Evolutionary conservation across 2,113 vertebrate genomes (phyloP), one percentile per base, ranked within the genome.

Genomic region (western clawed frog (Xenopus tropicalis)): DNA sequence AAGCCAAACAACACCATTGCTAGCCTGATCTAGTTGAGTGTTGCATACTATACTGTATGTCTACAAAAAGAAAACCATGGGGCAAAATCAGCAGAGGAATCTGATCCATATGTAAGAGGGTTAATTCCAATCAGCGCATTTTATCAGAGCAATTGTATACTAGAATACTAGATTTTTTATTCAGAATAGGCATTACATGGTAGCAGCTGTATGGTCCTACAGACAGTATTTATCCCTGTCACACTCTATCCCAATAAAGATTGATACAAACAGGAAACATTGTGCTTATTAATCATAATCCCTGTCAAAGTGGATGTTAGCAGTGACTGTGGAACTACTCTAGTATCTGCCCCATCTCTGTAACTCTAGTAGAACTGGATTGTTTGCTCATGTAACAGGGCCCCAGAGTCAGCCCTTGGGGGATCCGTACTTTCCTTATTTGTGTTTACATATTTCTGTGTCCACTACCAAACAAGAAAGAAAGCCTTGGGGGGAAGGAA

Each of bases 241-340:
- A 78, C 66, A 14, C 57, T 69, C 78, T 44, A 67, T 66, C 74
- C 70, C 22, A 79, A 82, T 77, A 78, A 85, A 87, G 83, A 82
- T 77, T 72, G 72, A 77, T 79, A 71, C 42, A 77, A 79, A 79
- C 16, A 62, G 78, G 80, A 80, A 19, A 57, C 43, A 56, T 14
- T 61, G 59, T 77, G 79, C 59, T 80, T 82, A 82, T 83, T 83
- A 82, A 85, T 85, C 82, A 84, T 68, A 57, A 78, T 78, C 79
- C 13, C 23, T 78, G 79, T 81, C 52, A 77, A 52, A 66, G 72
- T 71, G 24, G 0, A 0, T 75, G 51, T 79, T 62, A 78, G 54
- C 61, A 54, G 61, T 25, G 19, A 29, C 46, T 51, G 72, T 8
- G 61, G 11, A 1, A 42, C 61, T 56, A 42, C n/a, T 23, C 59